A percentile compares a stretch with the other conserved stretches of the same genome.
Conservation (phyloP, 2,888 invertebrate genomes). For the Pyrocoelia pectoralis region DNA sequence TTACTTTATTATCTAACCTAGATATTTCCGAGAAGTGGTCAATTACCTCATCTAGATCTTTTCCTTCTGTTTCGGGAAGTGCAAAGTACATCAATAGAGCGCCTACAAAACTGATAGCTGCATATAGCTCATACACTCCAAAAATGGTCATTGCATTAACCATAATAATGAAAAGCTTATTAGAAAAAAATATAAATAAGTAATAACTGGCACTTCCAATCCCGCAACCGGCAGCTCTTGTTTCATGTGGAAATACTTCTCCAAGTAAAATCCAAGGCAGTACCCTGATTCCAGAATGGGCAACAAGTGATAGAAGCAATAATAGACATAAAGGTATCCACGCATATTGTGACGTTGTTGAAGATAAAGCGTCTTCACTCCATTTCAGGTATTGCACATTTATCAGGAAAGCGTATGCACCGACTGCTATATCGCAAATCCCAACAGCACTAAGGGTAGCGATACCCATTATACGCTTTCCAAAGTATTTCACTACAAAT, state of each 20-base stretch:
- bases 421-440: slow-evolving; percentile 69
- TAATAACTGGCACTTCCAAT: slow-evolving; percentile 77
- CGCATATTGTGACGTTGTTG: slow-evolving; percentile 18
- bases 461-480: slow-evolving; percentile 74
- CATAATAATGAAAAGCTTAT: slow-evolving; percentile 65
- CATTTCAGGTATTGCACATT: not conserved
- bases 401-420: slow-evolving; percentile 60
- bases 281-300: slow-evolving; percentile 74
- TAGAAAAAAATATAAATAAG: slow-evolving; percentile 76
- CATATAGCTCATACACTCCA: slow-evolving; percentile 77
- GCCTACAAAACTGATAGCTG: slow-evolving; percentile 69
- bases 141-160: slow-evolving; percentile 69
- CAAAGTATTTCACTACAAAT: slow-evolving; percentile 72
- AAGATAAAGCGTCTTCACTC: not conserved
- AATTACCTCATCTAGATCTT: slow-evolving; percentile 74
- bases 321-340: slow-evolving; percentile 77
- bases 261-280: slow-evolving; percentile 83
- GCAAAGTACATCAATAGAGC: slow-evolving; percentile 70
- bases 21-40: slow-evolving; percentile 71
- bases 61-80: slow-evolving; percentile 85
- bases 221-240: slow-evolving; percentile 76
- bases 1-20: slow-evolving; percentile 61
- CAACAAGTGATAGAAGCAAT: slow-evolving; percentile 72
- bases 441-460: slow-evolving; percentile 73
- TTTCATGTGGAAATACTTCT: slow-evolving; percentile 75